phyloP scores from a whole-genome alignment of 2,888 invertebrate species.

The Drepanosiphum platanoidis region DNA sequence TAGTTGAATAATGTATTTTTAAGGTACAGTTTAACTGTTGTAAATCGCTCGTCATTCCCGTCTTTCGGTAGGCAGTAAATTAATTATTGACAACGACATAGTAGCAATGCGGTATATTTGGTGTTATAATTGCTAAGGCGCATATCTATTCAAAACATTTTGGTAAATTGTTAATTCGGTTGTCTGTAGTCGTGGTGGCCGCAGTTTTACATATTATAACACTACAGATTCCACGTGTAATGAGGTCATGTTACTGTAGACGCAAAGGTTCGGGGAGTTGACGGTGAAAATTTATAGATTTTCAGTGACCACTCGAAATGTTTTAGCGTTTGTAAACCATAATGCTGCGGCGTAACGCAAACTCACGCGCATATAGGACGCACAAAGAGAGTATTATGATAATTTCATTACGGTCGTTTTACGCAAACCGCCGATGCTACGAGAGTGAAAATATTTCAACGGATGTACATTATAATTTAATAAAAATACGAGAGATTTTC shows the following conservation, averaged over 20 bases:
- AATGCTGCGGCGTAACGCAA: neutral
- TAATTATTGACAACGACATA: neutral
- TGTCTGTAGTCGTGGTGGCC: neutral
- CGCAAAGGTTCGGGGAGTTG: conserved; percentile 3
- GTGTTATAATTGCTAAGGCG: neutral
- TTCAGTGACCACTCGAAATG: conserved; percentile 35
- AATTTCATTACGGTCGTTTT: neutral
- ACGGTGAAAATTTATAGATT: conserved; percentile 38
- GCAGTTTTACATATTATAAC: neutral
- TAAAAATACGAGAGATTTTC: neutral
- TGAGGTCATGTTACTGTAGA: conserved; percentile 27
- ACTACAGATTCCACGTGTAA: conserved; percentile 7
- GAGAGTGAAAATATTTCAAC: neutral
- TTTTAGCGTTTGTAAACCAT: conserved; percentile 16
- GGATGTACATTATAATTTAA: neutral
- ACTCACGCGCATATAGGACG: neutral
- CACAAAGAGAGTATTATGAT: neutral
- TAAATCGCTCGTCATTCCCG: too few relatives aligned
- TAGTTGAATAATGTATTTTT: too few relatives aligned
- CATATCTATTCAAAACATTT: neutral
- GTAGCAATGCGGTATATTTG: neutral
- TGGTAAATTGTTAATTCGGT: neutral
- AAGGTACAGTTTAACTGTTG: too few relatives aligned
- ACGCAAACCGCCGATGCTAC: neutral
- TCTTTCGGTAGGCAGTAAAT: neutral